These are phyloP conservation scores for Antitype chi DNA, from an alignment of 2,888 invertebrate genomes.

Conservation along the genomic window DNA sequence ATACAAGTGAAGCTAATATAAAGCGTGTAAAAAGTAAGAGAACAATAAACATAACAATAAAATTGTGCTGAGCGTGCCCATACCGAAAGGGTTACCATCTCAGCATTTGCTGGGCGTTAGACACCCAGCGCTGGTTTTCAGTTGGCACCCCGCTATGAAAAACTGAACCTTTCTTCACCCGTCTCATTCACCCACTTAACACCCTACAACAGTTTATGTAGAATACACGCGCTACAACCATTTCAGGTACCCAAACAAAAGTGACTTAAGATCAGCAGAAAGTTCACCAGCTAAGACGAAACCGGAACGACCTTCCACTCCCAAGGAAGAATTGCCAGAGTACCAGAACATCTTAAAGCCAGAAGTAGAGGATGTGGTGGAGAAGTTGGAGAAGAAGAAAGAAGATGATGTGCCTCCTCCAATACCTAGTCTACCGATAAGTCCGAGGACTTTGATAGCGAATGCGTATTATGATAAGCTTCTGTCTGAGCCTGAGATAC, in stretches of 20 bases:
- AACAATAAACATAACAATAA: too few relatives aligned
- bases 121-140: too few relatives aligned
- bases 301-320: slow-evolving; percentile 62
- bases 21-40: too few relatives aligned
- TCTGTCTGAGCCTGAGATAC: slow-evolving; percentile 94
- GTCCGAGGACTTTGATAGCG: slow-evolving; percentile 89
- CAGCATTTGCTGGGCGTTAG: too few relatives aligned
- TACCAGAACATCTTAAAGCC: slow-evolving; percentile 81
- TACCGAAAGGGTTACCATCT: too few relatives aligned
- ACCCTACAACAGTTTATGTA: slow-evolving; percentile 38
- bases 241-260: slow-evolving; percentile 84
- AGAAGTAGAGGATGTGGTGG: slow-evolving; percentile 66
- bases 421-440: slow-evolving; percentile 88
- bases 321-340: slow-evolving; percentile 79
- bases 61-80: too few relatives aligned
- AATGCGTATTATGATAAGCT: slow-evolving; percentile 95
- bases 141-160: too few relatives aligned
- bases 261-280: slow-evolving; percentile 80
- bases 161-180: background rate
- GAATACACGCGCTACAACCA: slow-evolving; percentile 57
- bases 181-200: background rate
- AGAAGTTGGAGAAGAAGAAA: slow-evolving; percentile 74
- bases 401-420: slow-evolving; percentile 85
- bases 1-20: too few relatives aligned
- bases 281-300: slow-evolving; percentile 80